Conservation (phyloP, 2,888 invertebrate species). For the Seladonia tumulorum region DNA sequence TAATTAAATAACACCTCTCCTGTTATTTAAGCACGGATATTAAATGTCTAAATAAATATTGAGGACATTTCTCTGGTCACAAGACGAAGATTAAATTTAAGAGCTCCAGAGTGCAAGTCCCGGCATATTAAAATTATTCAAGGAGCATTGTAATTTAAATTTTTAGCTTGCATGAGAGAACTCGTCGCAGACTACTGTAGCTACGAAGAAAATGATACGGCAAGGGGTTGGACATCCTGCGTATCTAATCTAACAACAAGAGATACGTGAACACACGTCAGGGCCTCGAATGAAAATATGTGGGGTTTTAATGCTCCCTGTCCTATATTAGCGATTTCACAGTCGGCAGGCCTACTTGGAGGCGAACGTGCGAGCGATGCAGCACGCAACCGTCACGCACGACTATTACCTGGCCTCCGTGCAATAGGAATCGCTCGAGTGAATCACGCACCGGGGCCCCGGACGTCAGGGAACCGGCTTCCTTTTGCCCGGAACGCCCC, state of each 20-base stretch:
- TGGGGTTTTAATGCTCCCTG: neutral
- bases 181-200: neutral
- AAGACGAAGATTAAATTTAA: too few relatives aligned
- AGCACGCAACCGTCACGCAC: slow-evolving; percentile 44
- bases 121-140: too few relatives aligned
- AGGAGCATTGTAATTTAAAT: too few relatives aligned
- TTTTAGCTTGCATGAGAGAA: neutral
- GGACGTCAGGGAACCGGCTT: slow-evolving; percentile 45
- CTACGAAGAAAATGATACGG: neutral
- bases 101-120: too few relatives aligned
- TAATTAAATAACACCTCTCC: too few relatives aligned
- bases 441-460: slow-evolving; percentile 69
- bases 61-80: too few relatives aligned
- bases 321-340: neutral
- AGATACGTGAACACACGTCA: neutral
- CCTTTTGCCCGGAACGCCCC: slow-evolving; percentile 21
- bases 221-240: neutral
- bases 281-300: neutral
- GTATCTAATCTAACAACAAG: neutral
- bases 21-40: too few relatives aligned
- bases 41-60: too few relatives aligned
- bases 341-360: neutral
- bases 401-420: slow-evolving; percentile 39
- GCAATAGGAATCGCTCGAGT: slow-evolving; percentile 67
- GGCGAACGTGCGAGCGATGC: neutral